A percentile compares a stretch with the other conserved stretches of the same genome.
Evolutionary conservation across 2,113 vertebrate genomes (phyloP).

Genomic region (Corythaixoides concolor): DNA sequence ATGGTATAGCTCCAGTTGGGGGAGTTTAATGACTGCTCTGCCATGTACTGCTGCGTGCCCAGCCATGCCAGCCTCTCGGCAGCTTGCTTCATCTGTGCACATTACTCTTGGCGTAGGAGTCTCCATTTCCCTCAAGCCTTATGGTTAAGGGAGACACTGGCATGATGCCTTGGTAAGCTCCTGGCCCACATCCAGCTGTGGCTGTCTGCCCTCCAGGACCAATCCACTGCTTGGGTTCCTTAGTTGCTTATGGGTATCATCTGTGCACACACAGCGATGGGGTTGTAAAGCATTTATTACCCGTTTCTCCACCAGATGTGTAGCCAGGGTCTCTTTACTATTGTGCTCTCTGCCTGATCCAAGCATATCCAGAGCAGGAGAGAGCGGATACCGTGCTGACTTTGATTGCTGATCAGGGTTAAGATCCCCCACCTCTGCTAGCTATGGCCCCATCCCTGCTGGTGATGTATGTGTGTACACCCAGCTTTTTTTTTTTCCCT

Average conservation of each 20-base stretch:
- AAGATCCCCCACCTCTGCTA: neutral
- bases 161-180: neutral
- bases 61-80: neutral
- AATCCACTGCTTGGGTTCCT: neutral
- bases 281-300: neutral
- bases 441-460: neutral
- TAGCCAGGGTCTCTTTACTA: neutral
- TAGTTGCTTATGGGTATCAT: neutral
- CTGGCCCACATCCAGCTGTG: slow-evolving; percentile 13
- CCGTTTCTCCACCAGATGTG: neutral
- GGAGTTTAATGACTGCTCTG: slow-evolving; percentile 31
- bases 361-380: neutral
- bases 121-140: slow-evolving; percentile 23
- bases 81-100: slow-evolving; percentile 7
- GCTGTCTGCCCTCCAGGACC: neutral
- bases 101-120: slow-evolving; percentile 18
- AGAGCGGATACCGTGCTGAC: neutral
- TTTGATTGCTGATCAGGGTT: neutral
- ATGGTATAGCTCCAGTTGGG: neutral
- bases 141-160: neutral
- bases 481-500: neutral
- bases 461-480: neutral
- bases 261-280: neutral
- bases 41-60: slow-evolving; percentile 26
- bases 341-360: neutral